Conservation (phyloP, 2,888 invertebrate species). For the Acanthococcus lagerstroemiae region DNA sequence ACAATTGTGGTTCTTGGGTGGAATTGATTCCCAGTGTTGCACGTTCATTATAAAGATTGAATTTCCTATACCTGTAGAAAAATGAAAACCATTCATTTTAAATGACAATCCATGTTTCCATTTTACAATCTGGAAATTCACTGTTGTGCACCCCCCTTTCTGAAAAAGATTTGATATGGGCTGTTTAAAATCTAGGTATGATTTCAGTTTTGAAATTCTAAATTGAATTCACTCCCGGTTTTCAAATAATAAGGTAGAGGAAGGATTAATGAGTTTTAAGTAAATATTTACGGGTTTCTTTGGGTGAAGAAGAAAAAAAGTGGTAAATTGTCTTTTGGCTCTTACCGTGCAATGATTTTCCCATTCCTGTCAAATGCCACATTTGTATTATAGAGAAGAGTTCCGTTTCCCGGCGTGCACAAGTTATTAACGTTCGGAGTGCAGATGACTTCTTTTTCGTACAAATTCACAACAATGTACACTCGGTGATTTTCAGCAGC, state of each 20-base stretch:
- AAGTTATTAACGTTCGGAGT: constrained; percentile 47
- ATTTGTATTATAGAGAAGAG: constrained; percentile 57
- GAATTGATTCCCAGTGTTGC: constrained; percentile 42
- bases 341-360: constrained; percentile 55
- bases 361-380: constrained; percentile 65
- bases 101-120: neutral
- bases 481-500: constrained; percentile 49
- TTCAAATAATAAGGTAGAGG: too few relatives aligned
- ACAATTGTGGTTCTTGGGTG: constrained; percentile 48
- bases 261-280: neutral
- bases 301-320: neutral
- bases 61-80: constrained; percentile 45
- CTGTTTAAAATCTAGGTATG: too few relatives aligned
- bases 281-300: neutral
- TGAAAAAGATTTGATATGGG: too few relatives aligned
- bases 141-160: too few relatives aligned
- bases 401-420: constrained; percentile 45
- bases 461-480: constrained; percentile 61
- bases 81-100: too few relatives aligned
- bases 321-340: neutral
- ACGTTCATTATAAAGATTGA: constrained; percentile 44
- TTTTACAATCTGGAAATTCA: too few relatives aligned
- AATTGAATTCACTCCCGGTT: too few relatives aligned
- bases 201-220: too few relatives aligned
- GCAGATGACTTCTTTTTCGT: constrained; percentile 48